Evolutionary conservation across 2,113 vertebrate species (phyloP), one percentile per base, ranked within the genome.

Genomic region (Loxodonta africana): DNA sequence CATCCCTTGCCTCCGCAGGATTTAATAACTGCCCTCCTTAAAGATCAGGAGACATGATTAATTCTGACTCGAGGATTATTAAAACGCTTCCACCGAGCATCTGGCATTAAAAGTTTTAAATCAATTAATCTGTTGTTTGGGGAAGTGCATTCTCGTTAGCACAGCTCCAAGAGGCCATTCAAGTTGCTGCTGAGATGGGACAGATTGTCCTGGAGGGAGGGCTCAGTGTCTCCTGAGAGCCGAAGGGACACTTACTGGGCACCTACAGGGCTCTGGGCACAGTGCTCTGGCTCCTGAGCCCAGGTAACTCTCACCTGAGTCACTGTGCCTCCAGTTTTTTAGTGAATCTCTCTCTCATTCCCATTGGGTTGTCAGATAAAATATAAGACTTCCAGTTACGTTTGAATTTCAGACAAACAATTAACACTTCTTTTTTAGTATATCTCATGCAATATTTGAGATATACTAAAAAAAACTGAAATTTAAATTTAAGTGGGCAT

Each of bases 31-130:
- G 95, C 96, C 98, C 97, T 98, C 96, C 94, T 97, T 96, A 98
- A 98, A 98, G 97, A 98, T 96, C 97, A 98, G 97, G 96, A 97
- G 97, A 97, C 96, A 57, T 96, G 97, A 98, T 98, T 98, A 98
- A 98, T 98, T 98, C 97, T 94, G 95, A 97, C 97, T 97, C 2
- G 26, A 96, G 96, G 96, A 98, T 98, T 98, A 98, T 98, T 97
- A 98, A 98, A 98, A 96, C 96, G 97, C 96, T 95, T 98, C 93
- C 91, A 93, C 97, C 94, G 93, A 97, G 91, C 97, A 95, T 96
- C 95, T 97, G 97, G 96, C 98, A 98, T 97, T 96, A 97, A 97
- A 98, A 98, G 88, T 98, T 98, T 98, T 96, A 96, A 98, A 98
- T 96, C 97, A 96, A 97, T 98, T 98, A 97, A 96, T 98, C 97